Percentiles rank a stretch among this genome's conserved stretches.
Evolutionary conservation across 1,140 invertebrate genomes (phyloP).

Genomic region (Drosophila albomicans): DNA sequence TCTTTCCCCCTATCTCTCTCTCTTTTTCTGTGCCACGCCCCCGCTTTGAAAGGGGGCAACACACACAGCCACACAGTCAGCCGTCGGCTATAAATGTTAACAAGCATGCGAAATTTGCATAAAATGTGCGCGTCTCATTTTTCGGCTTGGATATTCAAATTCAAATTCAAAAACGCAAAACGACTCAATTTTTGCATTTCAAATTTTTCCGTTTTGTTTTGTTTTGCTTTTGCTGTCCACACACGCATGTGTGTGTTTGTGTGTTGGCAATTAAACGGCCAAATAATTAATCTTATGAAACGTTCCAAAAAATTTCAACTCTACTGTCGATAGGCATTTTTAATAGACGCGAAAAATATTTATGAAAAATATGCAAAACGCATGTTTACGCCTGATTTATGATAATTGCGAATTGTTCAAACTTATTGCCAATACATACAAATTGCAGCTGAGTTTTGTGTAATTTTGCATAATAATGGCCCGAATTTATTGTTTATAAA

Average conservation of each 20-base stretch:
- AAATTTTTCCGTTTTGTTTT: constrained; percentile 28
- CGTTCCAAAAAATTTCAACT: constrained; percentile 27
- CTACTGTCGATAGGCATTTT: constrained; percentile 29
- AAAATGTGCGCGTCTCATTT: constrained; percentile 54
- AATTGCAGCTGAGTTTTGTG: constrained; percentile 3
- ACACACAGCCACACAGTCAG: background rate
- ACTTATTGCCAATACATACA: constrained; percentile 11
- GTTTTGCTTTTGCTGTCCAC: constrained; percentile 19
- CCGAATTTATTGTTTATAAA: background rate
- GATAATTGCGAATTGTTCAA: constrained; percentile 51
- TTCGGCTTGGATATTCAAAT: constrained; percentile 26
- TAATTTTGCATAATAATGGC: background rate
- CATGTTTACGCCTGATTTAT: constrained; percentile 44
- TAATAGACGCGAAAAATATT: constrained; percentile 23
- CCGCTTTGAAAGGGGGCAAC: constrained; percentile 5
- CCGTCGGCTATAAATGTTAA: constrained; percentile 61
- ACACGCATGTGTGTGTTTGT: background rate
- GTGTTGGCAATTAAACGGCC: constrained; percentile 46
- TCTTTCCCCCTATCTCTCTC: background rate
- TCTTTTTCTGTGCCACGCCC: constrained; percentile 12
- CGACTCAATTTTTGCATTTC: constrained; percentile 51
- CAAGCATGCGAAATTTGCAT: constrained; percentile 59
- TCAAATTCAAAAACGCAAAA: constrained; percentile 39
- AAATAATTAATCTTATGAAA: constrained; percentile 43
- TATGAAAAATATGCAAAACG: constrained; percentile 34